Percentiles rank a stretch among this genome's conserved stretches.
phyloP scores from a whole-genome alignment of 2,888 invertebrate genomes.

The Lepidocyrtoides sp. region DNA sequence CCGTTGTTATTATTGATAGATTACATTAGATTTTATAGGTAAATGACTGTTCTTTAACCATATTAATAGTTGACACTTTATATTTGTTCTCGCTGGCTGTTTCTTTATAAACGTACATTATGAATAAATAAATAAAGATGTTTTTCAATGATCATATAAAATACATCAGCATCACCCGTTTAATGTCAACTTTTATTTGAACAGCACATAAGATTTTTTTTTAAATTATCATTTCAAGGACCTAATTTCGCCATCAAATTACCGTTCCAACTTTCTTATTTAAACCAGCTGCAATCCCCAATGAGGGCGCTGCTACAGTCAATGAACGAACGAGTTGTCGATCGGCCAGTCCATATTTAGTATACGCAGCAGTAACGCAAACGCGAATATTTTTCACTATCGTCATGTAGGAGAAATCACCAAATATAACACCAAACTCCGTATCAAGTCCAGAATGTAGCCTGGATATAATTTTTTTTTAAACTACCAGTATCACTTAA shows the following conservation, averaged over 20 bases:
- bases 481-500: too few species aligned
- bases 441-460: slow-evolving; percentile 49
- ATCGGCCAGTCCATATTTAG: slow-evolving; percentile 67
- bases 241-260: too few species aligned
- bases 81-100: slow-evolving; percentile 42
- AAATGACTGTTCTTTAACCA: neutral
- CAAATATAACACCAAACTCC: slow-evolving; percentile 78
- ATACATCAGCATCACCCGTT: too few species aligned
- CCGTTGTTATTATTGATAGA: too few species aligned
- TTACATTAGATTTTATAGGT: neutral
- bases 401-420: slow-evolving; percentile 59
- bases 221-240: too few species aligned
- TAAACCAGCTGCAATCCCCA: slow-evolving; percentile 10
- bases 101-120: slow-evolving; percentile 42
- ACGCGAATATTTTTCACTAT: slow-evolving; percentile 61
- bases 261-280: slow-evolving; percentile 57
- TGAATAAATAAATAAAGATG: slow-evolving; percentile 23
- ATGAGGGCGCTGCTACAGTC: neutral
- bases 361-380: slow-evolving; percentile 73
- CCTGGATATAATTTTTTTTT: slow-evolving; percentile 19
- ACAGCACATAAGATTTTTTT: neutral
- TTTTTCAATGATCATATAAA: slow-evolving; percentile 26
- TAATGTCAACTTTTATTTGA: neutral
- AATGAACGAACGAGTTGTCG: slow-evolving; percentile 74
- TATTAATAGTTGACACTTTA: neutral